A percentile compares a stretch with the other conserved stretches of the same genome.
phyloP scores from a whole-genome alignment of 2,888 invertebrate species.

The Lasioglossum leucozonium region DNA sequence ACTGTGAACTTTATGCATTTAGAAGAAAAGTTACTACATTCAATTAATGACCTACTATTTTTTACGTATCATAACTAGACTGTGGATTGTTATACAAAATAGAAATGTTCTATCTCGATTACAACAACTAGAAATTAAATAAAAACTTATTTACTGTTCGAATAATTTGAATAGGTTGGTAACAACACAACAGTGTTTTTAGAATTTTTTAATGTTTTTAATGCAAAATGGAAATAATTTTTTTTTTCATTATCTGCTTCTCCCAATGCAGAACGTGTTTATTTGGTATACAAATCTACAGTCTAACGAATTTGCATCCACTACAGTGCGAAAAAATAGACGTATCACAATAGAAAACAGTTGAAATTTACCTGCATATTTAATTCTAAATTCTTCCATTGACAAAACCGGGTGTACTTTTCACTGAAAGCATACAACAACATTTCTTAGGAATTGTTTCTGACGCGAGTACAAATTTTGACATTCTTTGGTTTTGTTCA shows the following conservation, averaged over 20 bases:
- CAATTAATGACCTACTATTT: not conserved
- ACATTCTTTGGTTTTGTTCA: not conserved
- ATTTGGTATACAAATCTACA: not conserved
- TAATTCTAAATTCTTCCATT: constrained; percentile 99
- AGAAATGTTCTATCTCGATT: not conserved
- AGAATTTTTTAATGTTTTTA: not conserved
- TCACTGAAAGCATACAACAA: constrained; percentile 89
- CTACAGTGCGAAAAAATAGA: not conserved
- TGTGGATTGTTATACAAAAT: not conserved
- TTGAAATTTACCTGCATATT: constrained; percentile 93
- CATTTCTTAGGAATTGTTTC: constrained; percentile 19
- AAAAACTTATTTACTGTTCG: not conserved
- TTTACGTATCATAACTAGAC: not conserved
- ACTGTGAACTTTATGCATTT: not conserved
- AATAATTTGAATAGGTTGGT: not conserved
- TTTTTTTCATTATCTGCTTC: not conserved
- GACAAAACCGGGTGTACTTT: constrained; percentile 99
- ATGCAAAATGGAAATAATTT: not conserved
- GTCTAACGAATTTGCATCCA: not conserved
- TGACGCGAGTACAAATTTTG: not conserved
- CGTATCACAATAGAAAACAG: not conserved
- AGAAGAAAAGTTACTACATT: not conserved
- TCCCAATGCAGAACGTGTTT: not conserved
- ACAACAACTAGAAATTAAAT: not conserved
- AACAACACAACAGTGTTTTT: not conserved